Evolutionary conservation across 2,113 vertebrate species (phyloP).

Genomic region (Vidua macroura): DNA sequence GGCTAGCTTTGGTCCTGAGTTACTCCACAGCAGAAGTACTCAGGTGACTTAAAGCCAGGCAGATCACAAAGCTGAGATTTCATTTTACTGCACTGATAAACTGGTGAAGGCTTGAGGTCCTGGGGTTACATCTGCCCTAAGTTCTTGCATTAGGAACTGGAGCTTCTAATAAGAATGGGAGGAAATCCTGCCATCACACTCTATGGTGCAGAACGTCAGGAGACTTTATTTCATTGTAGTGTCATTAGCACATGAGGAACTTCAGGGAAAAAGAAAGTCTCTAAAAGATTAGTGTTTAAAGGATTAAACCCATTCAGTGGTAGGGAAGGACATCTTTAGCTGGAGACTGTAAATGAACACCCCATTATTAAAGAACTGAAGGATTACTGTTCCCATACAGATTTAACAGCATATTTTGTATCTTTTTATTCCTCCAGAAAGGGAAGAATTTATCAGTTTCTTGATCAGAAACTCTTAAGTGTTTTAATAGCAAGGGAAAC

Average conservation of each 20-base stretch:
- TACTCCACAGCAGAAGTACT: not conserved
- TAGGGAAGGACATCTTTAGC: not conserved
- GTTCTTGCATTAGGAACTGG: not conserved
- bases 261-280: not conserved
- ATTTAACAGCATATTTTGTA: not conserved
- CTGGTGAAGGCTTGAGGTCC: not conserved
- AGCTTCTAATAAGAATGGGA: not conserved
- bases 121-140: not conserved
- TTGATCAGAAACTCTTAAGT: not conserved
- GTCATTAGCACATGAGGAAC: not conserved
- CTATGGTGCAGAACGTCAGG: not conserved
- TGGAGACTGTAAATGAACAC: not conserved
- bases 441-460: not conserved
- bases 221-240: not conserved
- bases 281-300: not conserved
- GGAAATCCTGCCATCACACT: not conserved
- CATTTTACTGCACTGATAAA: not conserved
- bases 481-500: not conserved
- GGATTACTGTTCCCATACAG: not conserved
- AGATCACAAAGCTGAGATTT: not conserved
- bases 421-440: not conserved
- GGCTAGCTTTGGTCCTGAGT: not conserved
- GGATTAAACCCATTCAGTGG: not conserved
- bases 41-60: not conserved
- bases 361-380: not conserved